Evolutionary conservation across 2,888 invertebrate genomes (phyloP).

Genomic region (Pedicia rivosa): DNA sequence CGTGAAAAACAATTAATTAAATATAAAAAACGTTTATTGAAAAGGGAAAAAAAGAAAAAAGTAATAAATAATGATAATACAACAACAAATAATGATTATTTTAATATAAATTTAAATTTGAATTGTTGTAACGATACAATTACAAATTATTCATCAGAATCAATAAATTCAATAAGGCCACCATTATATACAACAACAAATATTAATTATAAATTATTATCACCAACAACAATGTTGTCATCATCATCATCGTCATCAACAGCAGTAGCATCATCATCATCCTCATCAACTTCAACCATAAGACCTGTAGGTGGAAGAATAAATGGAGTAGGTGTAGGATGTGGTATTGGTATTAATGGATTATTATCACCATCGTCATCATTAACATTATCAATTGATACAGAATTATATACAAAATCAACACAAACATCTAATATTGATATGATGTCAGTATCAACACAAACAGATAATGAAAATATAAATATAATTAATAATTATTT

Average conservation of each 20-base stretch:
- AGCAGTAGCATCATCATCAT: neutral
- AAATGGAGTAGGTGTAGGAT: too few species aligned
- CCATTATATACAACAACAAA: conserved; percentile 15
- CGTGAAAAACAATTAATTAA: conserved; percentile 29
- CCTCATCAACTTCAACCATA: too few species aligned
- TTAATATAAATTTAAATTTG: neutral
- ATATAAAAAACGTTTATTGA: conserved; percentile 30
- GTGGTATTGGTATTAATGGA: too few species aligned
- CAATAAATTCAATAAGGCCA: conserved; percentile 17
- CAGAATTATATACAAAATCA: conserved; percentile 12
- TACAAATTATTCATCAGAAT: conserved; percentile 9
- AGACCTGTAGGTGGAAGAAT: too few species aligned
- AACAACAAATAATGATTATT: neutral
- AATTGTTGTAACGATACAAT: conserved; percentile 5
- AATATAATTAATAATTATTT: neutral
- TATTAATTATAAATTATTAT: neutral
- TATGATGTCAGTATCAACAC: conserved; percentile 31
- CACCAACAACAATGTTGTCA: neutral
- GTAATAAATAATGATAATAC: neutral
- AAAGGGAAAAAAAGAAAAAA: conserved; percentile 23
- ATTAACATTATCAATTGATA: too few species aligned
- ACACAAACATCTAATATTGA: conserved; percentile 19
- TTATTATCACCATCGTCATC: too few species aligned
- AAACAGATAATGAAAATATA: conserved; percentile 18
- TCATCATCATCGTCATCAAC: neutral